These are phyloP conservation scores for Platanista minor DNA, from an alignment of 2,113 vertebrate species.

Conservation along the genomic window DNA sequence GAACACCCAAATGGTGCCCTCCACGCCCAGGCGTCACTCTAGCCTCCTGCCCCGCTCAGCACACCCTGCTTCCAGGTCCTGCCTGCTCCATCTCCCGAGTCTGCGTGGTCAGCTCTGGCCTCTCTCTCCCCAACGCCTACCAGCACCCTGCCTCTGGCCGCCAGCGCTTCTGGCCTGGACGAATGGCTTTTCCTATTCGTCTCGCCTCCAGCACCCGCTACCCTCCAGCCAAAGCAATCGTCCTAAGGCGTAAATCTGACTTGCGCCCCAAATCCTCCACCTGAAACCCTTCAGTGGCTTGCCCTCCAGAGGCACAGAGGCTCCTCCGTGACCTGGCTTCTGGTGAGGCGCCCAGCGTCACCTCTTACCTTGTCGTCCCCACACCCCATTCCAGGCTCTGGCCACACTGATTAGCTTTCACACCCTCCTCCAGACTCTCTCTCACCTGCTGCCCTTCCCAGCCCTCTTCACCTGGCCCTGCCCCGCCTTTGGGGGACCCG, in stretches of 20 bases:
- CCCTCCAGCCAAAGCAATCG: neutral
- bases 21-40: no score
- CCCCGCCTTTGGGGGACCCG: no score
- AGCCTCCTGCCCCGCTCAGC: neutral
- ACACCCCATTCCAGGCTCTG: fast-evolving
- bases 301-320: neutral
- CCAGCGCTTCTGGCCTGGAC: neutral
- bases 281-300: neutral
- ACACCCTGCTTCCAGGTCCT: neutral
- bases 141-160: neutral
- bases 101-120: neutral
- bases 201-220: neutral
- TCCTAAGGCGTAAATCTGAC: neutral
- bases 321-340: neutral
- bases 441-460: neutral
- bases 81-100: neutral
- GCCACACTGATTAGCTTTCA: neutral
- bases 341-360: neutral
- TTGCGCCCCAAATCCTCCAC: no score
- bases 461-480: neutral
- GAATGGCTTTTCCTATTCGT: neutral
- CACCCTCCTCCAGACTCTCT: neutral
- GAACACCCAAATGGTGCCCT: neutral
- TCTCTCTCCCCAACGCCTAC: fast-evolving
- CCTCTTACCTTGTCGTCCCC: neutral